phyloP scores from a whole-genome alignment of 2,797 vertebrate species.

The Notolabrus celidotus region DNA sequence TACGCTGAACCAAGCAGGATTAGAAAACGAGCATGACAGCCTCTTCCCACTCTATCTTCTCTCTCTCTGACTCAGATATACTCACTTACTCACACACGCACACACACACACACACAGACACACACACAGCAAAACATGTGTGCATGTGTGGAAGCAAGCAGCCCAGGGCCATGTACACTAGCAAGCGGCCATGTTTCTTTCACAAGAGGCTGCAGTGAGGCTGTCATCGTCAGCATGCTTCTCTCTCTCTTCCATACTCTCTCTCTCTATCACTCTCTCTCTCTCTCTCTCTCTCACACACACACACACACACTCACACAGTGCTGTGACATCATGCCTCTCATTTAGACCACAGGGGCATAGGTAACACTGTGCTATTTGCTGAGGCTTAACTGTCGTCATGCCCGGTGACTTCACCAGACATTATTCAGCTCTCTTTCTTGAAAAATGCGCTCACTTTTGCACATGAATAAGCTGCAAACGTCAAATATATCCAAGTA shows the following conservation, averaged over 20 bases:
- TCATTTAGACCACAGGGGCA: slow-evolving; percentile 72
- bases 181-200: slow-evolving; percentile 79
- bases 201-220: slow-evolving; percentile 70
- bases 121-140: slow-evolving; percentile 33
- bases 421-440: slow-evolving; percentile 47
- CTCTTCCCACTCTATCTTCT: slow-evolving; percentile 45
- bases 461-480: slow-evolving; percentile 12
- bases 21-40: slow-evolving; percentile 75
- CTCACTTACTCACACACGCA: slow-evolving; percentile 43
- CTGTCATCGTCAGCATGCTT: slow-evolving; percentile 70
- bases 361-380: slow-evolving; percentile 65
- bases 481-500: slow-evolving; percentile 26
- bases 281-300: slow-evolving; percentile 9
- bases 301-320: slow-evolving; percentile 24
- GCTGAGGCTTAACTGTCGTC: slow-evolving; percentile 62
- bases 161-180: slow-evolving; percentile 76
- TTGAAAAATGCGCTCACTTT: slow-evolving; percentile 17
- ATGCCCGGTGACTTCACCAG: slow-evolving; percentile 53
- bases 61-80: slow-evolving; percentile 20
- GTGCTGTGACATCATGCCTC: slow-evolving; percentile 71
- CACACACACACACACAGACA: slow-evolving; percentile 39
- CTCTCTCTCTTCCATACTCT: slow-evolving; percentile 25
- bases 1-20: slow-evolving; percentile 65
- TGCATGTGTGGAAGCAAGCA: slow-evolving; percentile 71
- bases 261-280: slow-evolving; percentile 12